Evolutionary conservation across 2,113 vertebrate genomes (phyloP).

Genomic region (Ginglymostoma cirratum): DNA sequence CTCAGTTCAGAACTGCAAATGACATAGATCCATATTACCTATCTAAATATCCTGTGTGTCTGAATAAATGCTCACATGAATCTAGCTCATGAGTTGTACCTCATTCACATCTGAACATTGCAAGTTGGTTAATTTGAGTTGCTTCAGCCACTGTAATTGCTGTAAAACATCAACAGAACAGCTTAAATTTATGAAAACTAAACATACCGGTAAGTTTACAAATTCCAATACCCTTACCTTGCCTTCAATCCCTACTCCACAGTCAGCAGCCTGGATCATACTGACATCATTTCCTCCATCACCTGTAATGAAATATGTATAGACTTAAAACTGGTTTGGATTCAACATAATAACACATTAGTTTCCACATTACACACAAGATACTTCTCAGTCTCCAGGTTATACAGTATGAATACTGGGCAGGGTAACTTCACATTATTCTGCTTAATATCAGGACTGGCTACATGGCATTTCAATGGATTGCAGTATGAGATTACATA

Average conservation of each 20-base stretch:
- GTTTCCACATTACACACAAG: background rate
- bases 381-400: background rate
- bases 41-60: background rate
- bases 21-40: background rate
- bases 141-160: background rate
- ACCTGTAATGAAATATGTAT: constrained; percentile 57
- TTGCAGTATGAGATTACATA: background rate
- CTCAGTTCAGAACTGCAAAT: background rate
- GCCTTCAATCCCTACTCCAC: constrained; percentile 94
- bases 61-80: background rate
- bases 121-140: background rate
- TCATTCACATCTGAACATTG: background rate
- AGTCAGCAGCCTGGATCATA: constrained; percentile 98
- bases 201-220: constrained; percentile 30
- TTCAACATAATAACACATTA: background rate
- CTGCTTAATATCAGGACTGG: background rate
- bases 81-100: background rate
- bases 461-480: background rate
- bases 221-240: constrained; percentile 70
- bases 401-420: background rate
- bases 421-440: background rate
- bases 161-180: background rate
- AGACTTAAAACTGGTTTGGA: background rate
- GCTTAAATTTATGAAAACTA: constrained; percentile 41
- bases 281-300: constrained; percentile 98